Evolutionary conservation across 2,113 vertebrate species (phyloP).

Genomic region (Cnemophilus loriae): DNA sequence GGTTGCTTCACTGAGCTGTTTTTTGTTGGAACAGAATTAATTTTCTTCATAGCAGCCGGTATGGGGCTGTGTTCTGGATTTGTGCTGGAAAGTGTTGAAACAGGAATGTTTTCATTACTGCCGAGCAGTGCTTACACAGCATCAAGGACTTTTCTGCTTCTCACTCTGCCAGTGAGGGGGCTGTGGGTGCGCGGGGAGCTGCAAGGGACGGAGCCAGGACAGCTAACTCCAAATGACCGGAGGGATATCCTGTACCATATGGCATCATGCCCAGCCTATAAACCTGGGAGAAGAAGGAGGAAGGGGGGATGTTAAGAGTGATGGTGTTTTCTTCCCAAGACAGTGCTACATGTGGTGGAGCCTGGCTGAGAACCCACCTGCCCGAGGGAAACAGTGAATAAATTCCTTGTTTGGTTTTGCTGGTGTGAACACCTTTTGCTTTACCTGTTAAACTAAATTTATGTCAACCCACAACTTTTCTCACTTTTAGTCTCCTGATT

Average conservation of each 20-base stretch:
- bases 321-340: neutral
- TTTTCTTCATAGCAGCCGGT: neutral
- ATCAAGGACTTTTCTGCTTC: neutral
- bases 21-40: neutral
- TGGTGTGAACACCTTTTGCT: neutral
- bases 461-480: neutral
- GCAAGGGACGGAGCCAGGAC: neutral
- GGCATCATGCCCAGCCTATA: neutral
- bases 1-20: neutral
- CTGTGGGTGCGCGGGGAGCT: accelerated
- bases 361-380: neutral
- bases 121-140: neutral
- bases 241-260: neutral
- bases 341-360: neutral
- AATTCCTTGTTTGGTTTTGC: neutral
- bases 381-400: neutral
- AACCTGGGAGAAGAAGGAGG: neutral
- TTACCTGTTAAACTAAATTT: neutral
- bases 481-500: neutral
- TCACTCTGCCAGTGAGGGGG: neutral
- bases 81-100: neutral
- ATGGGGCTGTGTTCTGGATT: neutral
- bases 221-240: neutral
- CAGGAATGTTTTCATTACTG: neutral
- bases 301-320: neutral